Conservation (phyloP, 1,140 invertebrate genomes). For the Coptotermes formosanus region DNA sequence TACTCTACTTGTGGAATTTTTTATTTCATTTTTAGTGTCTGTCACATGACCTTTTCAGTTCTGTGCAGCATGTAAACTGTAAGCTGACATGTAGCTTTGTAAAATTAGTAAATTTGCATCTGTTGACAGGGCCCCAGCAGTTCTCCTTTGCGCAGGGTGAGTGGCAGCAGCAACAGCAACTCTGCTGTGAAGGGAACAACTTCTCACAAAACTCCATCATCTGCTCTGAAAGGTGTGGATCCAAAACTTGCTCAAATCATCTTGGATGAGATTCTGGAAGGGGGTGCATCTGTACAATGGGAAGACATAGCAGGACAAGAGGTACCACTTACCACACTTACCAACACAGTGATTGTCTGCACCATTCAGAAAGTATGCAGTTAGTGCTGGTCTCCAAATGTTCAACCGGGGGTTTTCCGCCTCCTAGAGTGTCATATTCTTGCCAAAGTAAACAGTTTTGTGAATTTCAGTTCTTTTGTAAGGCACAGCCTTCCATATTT, state of each 20-base stretch:
- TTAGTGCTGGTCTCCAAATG: too few relatives aligned
- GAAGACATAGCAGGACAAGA: conserved; percentile 90
- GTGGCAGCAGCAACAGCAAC: conserved; percentile 10
- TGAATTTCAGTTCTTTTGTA: too few relatives aligned
- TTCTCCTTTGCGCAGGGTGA: conserved; percentile 62
- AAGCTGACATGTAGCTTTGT: not conserved
- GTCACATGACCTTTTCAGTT: not conserved
- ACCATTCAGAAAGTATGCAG: too few relatives aligned
- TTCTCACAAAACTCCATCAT: conserved; percentile 49
- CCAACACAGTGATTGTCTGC: too few relatives aligned
- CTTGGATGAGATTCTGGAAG: conserved; percentile 73
- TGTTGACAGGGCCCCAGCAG: conserved; percentile 45
- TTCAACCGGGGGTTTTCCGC: too few relatives aligned
- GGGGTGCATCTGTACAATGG: conserved; percentile 83
- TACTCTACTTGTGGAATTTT: too few relatives aligned
- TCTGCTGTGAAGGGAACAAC: conserved; percentile 40
- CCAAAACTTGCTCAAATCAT: conserved; percentile 84
- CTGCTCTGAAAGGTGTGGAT: conserved; percentile 72
- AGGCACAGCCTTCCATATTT: too few relatives aligned
- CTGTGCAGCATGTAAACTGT: not conserved
- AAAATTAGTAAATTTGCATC: not conserved
- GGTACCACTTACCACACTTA: conserved; percentile 44
- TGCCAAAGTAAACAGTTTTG: too few relatives aligned
- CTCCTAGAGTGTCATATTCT: too few relatives aligned
- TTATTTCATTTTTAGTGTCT: too few relatives aligned